Base-by-base conservation (phyloP, 2,113 vertebrate genomes). In the Nibea coibor region DNA sequence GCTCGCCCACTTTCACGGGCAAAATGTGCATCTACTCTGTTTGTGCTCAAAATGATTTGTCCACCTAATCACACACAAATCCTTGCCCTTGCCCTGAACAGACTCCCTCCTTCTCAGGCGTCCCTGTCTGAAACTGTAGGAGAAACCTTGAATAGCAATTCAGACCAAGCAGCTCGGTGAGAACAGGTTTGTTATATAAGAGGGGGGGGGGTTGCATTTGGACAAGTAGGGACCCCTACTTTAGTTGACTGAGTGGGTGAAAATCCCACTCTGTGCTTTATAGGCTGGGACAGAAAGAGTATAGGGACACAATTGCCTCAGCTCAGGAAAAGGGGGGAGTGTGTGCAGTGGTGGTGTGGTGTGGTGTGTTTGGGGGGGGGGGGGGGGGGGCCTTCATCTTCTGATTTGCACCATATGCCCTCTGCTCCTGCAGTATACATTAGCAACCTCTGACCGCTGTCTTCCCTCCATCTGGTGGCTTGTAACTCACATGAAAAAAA, bases 331-430 rank as follows among this genome's bases (percentile, higher is more conserved):
- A 35, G 54, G 71, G 48, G n/a, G 11, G 24, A 26, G 28, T 20
- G 20, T 28, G 24, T 28, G 26, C 17, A 15, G 58, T 57, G 3
- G 48, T 48, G 70, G 50, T 67, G 17, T 68, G 70, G 50, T 67
- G 17, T 68, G 45, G 28, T 67, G 54, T 51, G 4, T 24, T n/a
- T 31, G 54, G 59, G 61, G 31, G 72, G 39, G 63, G 54, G 59
- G 61, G 31, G 72, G 39, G 63, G 56, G 67, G 66, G 56, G 69
- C 80, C 76, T 85, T 91, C 84, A 84, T 72, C 57, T 74, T 88
- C 90, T 94, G 93, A 94, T 95, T 94, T 89, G 89, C 92, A 92
- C 93, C 93, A 88, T 94, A 91, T 95, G 93, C 84, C 89, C 88
- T 83, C 80, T 77, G 62, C 83, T 91, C 92, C 68, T 75, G 85